Percentiles rank a stretch among this genome's conserved stretches.
Conservation (phyloP, 2,113 vertebrate species). For the Phyllopteryx taeniolatus region DNA sequence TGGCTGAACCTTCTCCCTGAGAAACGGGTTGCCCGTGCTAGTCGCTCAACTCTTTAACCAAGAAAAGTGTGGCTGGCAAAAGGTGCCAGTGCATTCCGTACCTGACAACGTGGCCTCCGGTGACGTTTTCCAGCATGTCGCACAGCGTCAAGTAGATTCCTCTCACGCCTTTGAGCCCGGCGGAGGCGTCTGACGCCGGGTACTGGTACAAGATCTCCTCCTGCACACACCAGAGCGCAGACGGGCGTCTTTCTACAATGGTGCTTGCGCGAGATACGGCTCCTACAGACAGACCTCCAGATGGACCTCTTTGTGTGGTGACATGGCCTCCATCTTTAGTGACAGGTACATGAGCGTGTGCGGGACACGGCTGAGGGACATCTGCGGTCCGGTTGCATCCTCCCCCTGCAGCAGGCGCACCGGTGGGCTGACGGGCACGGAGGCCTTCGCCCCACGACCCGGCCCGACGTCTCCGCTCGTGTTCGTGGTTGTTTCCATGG, state of each 20-base stretch:
- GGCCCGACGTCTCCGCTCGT: slow-evolving; percentile 25
- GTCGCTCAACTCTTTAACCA: too few relatives aligned
- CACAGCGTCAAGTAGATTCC: slow-evolving; percentile 95
- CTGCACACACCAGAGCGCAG: slow-evolving; percentile 61
- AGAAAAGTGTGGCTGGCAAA: background rate
- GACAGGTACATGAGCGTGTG: slow-evolving; percentile 89
- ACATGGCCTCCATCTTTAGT: slow-evolving; percentile 81
- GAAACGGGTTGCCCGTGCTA: too few relatives aligned
- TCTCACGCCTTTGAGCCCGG: slow-evolving; percentile 87
- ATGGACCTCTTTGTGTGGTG: slow-evolving; percentile 86
- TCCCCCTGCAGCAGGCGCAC: slow-evolving; percentile 84
- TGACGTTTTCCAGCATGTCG: slow-evolving; percentile 94
- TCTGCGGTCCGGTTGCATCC: slow-evolving; percentile 72
- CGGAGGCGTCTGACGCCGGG: slow-evolving; percentile 83
- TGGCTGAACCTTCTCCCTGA: too few relatives aligned
- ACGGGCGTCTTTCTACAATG: background rate
- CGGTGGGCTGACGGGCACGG: slow-evolving; percentile 77
- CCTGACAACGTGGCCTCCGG: slow-evolving; percentile 88
- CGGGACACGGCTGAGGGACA: slow-evolving; percentile 74
- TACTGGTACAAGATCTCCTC: slow-evolving; percentile 96
- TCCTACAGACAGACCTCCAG: background rate
- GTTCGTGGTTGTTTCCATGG: slow-evolving; percentile 79
- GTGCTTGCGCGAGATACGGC: too few relatives aligned
- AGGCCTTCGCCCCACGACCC: slow-evolving; percentile 43
- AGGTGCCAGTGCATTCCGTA: slow-evolving; percentile 30